These are phyloP conservation scores for Lasioglossum oenotherae DNA, from an alignment of 2,888 invertebrate genomes.

Conservation along the genomic window DNA sequence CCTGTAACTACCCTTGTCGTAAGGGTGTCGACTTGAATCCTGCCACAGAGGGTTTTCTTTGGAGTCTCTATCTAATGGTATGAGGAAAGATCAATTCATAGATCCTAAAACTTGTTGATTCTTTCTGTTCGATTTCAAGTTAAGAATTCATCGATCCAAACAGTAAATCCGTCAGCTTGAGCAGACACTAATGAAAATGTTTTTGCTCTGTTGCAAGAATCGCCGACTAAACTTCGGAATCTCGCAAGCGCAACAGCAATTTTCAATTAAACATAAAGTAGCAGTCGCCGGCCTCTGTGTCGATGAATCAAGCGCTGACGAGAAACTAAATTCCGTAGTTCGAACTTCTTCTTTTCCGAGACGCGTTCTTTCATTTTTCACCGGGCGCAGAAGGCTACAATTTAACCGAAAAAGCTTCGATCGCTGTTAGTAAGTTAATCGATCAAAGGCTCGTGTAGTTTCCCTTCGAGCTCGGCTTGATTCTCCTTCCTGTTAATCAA, in stretches of 20 bases:
- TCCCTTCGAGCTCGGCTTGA: background rate
- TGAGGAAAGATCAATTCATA: background rate
- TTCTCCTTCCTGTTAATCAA: constrained; percentile 36
- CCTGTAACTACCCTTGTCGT: background rate
- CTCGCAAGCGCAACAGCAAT: background rate
- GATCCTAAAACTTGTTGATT: background rate
- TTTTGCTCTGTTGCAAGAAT: background rate
- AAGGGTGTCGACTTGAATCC: background rate
- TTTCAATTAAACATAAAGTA: background rate
- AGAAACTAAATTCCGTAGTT: background rate
- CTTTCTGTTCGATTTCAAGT: background rate
- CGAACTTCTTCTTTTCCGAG: background rate
- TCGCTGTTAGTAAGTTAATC: constrained; percentile 52
- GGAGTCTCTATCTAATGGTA: no score
- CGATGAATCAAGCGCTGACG: background rate
- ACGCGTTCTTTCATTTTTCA: background rate
- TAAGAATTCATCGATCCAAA: background rate
- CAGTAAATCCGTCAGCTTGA: background rate
- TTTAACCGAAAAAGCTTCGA: constrained; percentile 19
- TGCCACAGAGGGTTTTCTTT: background rate
- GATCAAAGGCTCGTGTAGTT: constrained; percentile 28
- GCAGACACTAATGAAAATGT: background rate
- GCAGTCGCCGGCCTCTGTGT: background rate
- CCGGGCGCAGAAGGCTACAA: background rate
- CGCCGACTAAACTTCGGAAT: background rate